Conservation (phyloP, 2,113 vertebrate species). For the Apaloderma vittatum region DNA sequence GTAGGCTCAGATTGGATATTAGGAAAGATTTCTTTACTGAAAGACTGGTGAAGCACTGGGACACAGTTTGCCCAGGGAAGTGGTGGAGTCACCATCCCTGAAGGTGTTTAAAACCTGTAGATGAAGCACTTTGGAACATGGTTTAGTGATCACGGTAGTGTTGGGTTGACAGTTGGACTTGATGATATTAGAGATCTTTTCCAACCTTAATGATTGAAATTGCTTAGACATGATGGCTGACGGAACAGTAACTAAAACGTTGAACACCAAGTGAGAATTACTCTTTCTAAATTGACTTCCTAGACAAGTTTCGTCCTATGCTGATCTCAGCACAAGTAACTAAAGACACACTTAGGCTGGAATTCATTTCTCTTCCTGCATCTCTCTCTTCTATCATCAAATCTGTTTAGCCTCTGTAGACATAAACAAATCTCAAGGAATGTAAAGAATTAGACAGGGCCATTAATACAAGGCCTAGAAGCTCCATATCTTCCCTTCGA, state of each 20-base stretch:
- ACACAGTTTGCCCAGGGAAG: too few species aligned
- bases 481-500: background rate
- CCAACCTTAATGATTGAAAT: background rate
- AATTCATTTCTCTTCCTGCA: background rate
- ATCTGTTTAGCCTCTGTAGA: background rate
- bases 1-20: too few species aligned
- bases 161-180: too few species aligned
- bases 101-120: too few species aligned
- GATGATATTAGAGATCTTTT: too few species aligned
- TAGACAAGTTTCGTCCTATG: background rate
- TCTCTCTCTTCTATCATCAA: background rate
- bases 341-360: background rate
- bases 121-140: too few species aligned
- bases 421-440: constrained; percentile 32
- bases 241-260: background rate
- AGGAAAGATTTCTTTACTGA: too few species aligned
- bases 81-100: too few species aligned
- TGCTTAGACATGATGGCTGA: background rate
- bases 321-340: background rate
- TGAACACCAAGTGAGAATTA: background rate
- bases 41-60: too few species aligned
- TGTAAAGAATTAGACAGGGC: constrained; percentile 21
- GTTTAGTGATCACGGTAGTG: too few species aligned
- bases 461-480: constrained; percentile 1
- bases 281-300: background rate